Evolutionary conservation across 1,140 invertebrate species (phyloP).

Genomic region (Drosophila serrata): DNA sequence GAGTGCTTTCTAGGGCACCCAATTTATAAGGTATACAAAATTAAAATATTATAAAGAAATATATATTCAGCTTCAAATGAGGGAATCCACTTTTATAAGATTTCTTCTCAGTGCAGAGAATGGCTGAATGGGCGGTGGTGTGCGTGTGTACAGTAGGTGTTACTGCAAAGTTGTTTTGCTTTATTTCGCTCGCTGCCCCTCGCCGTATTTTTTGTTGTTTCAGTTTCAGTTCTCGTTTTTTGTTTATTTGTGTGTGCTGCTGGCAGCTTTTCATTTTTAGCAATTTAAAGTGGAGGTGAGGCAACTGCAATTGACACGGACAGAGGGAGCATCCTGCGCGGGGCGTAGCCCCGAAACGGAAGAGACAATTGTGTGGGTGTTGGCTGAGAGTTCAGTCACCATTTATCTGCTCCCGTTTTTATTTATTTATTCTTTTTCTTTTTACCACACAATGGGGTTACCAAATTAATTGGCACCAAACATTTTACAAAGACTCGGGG

Average conservation of each 20-base stretch:
- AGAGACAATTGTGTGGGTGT: conserved; percentile 57
- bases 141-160: conserved; percentile 35
- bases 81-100: background rate
- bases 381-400: conserved; percentile 28
- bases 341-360: too few relatives aligned
- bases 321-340: conserved; percentile 63
- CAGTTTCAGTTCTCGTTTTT: conserved; percentile 11
- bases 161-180: conserved; percentile 62
- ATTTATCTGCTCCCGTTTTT: conserved; percentile 33
- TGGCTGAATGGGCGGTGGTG: background rate
- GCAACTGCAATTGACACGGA: conserved; percentile 78
- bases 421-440: conserved; percentile 10
- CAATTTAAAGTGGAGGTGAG: conserved; percentile 80
- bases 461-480: conserved; percentile 68
- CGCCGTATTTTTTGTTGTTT: conserved; percentile 25
- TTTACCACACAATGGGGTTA: conserved; percentile 43
- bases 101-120: conserved; percentile 1
- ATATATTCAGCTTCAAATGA: too few relatives aligned
- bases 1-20: background rate
- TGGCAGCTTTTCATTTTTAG: conserved; percentile 78
- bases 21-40: too few relatives aligned
- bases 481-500: conserved; percentile 47
- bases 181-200: conserved; percentile 34
- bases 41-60: background rate
- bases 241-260: conserved; percentile 57